phyloP scores from a whole-genome alignment of 1,140 invertebrate species.

The Hyles vespertilio region DNA sequence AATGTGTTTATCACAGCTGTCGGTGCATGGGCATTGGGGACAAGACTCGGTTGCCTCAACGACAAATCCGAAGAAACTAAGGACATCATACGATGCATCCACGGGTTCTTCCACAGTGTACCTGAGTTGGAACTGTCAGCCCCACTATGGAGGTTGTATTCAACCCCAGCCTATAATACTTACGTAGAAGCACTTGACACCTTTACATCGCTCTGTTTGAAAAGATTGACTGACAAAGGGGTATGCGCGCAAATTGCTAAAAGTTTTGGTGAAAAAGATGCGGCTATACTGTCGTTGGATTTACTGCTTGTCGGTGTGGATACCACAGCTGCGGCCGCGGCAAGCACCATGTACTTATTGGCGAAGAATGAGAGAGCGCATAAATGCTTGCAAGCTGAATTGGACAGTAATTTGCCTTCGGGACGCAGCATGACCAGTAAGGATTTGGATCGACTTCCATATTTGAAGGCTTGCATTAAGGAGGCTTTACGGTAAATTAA shows the following conservation, averaged over 20 bases:
- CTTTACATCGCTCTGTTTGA: slow-evolving; percentile 73
- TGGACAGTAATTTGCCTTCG: slow-evolving; percentile 78
- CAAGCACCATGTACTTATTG: slow-evolving; percentile 88
- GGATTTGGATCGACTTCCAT: slow-evolving; percentile 83
- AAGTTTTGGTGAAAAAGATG: slow-evolving; percentile 76
- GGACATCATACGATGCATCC: slow-evolving; percentile 85
- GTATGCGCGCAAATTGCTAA: slow-evolving; percentile 56
- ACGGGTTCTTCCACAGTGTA: slow-evolving; percentile 87
- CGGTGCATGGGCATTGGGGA: slow-evolving; percentile 86
- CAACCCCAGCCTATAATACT: slow-evolving; percentile 84
- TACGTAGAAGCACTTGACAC: slow-evolving; percentile 85
- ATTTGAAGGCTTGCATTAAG: slow-evolving; percentile 91
- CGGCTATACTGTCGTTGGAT: slow-evolving; percentile 87
- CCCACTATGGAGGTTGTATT: slow-evolving; percentile 87
- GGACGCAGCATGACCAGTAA: slow-evolving; percentile 78
- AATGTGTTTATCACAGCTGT: slow-evolving; percentile 79
- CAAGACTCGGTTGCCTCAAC: slow-evolving; percentile 85
- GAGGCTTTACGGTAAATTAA: slow-evolving; percentile 87
- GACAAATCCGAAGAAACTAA: slow-evolving; percentile 80
- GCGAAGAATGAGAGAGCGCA: slow-evolving; percentile 86
- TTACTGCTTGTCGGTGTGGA: slow-evolving; percentile 92
- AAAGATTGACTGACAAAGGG: slow-evolving; percentile 62
- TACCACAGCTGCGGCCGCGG: slow-evolving; percentile 87
- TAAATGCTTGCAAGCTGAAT: slow-evolving; percentile 82
- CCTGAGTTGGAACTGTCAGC: slow-evolving; percentile 86